phyloP scores from a whole-genome alignment of 2,888 invertebrate genomes.

The Pherbina coryleti region DNA sequence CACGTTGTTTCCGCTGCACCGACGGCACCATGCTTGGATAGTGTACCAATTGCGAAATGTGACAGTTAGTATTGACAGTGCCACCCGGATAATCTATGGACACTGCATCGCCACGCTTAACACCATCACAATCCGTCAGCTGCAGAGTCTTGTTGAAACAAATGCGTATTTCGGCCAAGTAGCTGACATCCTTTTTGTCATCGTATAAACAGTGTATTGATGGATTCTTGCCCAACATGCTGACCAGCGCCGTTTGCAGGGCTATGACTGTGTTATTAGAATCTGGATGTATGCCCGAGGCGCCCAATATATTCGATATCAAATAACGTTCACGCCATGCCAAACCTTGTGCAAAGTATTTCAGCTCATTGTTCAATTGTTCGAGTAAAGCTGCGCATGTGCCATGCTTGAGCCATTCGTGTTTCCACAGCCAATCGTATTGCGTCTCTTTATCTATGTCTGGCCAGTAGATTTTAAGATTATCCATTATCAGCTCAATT shows the following conservation, averaged over 20 bases:
- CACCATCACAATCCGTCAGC: slow-evolving; percentile 77
- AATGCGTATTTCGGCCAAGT: slow-evolving; percentile 79
- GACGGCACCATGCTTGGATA: slow-evolving; percentile 73
- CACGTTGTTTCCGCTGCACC: slow-evolving; percentile 46
- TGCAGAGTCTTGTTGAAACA: slow-evolving; percentile 79
- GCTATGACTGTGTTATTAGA: slow-evolving; percentile 70
- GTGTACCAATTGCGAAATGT: slow-evolving; percentile 71
- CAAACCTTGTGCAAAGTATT: slow-evolving; percentile 79
- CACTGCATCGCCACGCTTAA: slow-evolving; percentile 61
- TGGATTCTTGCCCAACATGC: slow-evolving; percentile 73
- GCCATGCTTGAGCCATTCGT: slow-evolving; percentile 88
- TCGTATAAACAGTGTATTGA: slow-evolving; percentile 77
- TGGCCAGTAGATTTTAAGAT: slow-evolving; percentile 77
- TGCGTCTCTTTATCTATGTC: slow-evolving; percentile 74
- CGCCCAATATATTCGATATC: slow-evolving; percentile 74
- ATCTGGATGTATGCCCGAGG: slow-evolving; percentile 73
- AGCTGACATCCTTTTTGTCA: slow-evolving; percentile 72
- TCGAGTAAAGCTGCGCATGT: slow-evolving; percentile 78
- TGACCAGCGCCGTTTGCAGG: slow-evolving; percentile 72
- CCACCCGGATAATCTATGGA: slow-evolving; percentile 62
- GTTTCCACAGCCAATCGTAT: slow-evolving; percentile 77
- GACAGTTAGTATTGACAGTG: slow-evolving; percentile 75
- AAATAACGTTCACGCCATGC: slow-evolving; percentile 74
- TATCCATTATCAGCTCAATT: slow-evolving; percentile 73
- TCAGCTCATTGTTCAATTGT: slow-evolving; percentile 74